Conservation (phyloP, 2,888 invertebrate genomes). For the Eledona agricola region DNA sequence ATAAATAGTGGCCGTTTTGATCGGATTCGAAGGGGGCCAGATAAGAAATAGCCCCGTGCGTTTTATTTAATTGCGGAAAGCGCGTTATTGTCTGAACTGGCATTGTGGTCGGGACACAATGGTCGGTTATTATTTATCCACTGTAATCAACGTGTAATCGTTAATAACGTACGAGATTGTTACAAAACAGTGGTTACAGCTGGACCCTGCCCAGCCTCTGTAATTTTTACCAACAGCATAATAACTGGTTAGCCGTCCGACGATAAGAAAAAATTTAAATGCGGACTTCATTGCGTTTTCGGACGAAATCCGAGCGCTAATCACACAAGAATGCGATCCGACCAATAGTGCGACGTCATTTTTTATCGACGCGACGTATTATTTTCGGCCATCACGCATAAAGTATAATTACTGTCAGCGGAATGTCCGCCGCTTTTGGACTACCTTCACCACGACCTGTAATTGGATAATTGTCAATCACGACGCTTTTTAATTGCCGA, state of each 20-base stretch:
- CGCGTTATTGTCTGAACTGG: conserved; percentile 15
- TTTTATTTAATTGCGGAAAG: conserved; percentile 19
- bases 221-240: conserved; percentile 35
- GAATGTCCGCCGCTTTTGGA: conserved; percentile 27
- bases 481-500: conserved; percentile 31
- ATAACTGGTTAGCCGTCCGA: conserved; percentile 31
- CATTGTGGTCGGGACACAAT: conserved; percentile 23
- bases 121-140: conserved; percentile 32
- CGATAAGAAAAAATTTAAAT: conserved; percentile 33
- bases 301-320: conserved; percentile 28
- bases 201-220: conserved; percentile 33
- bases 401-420: conserved; percentile 41
- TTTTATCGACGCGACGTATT: conserved; percentile 35
- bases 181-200: conserved; percentile 41
- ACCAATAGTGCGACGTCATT: conserved; percentile 37
- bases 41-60: conserved; percentile 16
- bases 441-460: conserved; percentile 25
- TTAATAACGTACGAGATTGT: conserved; percentile 41
- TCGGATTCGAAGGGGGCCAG: conserved; percentile 1
- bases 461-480: conserved; percentile 39
- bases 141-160: conserved; percentile 41
- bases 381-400: conserved; percentile 36
- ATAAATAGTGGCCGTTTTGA: conserved; percentile 14
- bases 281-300: conserved; percentile 25
- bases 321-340: conserved; percentile 27